Percentiles rank a stretch among this genome's conserved stretches.
phyloP scores from a whole-genome alignment of 2,797 vertebrate genomes.

The Parotocinclus haroldoi region DNA sequence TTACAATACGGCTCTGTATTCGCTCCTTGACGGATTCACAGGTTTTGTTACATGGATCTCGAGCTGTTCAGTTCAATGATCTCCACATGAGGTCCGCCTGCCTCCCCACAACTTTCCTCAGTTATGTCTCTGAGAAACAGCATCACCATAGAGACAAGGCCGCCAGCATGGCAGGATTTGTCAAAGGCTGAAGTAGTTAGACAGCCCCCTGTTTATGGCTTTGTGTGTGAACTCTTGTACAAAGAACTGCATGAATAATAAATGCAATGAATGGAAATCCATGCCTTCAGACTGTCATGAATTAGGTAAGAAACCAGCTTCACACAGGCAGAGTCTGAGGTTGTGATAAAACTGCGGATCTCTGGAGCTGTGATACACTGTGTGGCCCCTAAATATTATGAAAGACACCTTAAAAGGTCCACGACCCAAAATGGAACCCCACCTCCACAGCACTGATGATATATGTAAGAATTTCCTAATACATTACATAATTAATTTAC shows the following conservation, averaged over 20 bases:
- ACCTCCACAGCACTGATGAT: not conserved
- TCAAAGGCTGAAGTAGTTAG: slow-evolving; percentile 26
- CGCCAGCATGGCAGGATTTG: slow-evolving; percentile 15
- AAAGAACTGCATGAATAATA: too few species aligned
- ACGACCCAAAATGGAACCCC: not conserved
- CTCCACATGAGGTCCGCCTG: slow-evolving; percentile 38
- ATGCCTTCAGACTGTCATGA: too few species aligned
- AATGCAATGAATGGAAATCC: slow-evolving; percentile 8
- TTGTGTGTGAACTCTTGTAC: slow-evolving; percentile 10
- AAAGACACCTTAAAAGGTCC: too few species aligned
- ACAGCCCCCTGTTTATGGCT: slow-evolving; percentile 4
- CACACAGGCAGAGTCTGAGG: too few species aligned
- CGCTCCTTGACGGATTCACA: slow-evolving; percentile 10
- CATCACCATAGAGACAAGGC: slow-evolving; percentile 40
- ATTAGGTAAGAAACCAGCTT: too few species aligned
- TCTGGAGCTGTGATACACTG: too few species aligned
- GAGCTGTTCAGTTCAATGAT: slow-evolving; percentile 34
- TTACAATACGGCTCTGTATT: slow-evolving; percentile 15
- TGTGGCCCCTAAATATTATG: too few species aligned
- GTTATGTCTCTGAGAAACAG: slow-evolving; percentile 31
- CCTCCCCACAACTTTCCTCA: slow-evolving; percentile 22
- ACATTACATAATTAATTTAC: too few species aligned
- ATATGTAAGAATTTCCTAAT: too few species aligned
- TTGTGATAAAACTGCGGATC: too few species aligned
- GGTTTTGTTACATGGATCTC: slow-evolving; percentile 10